Percentiles rank a stretch among this genome's conserved stretches.
These are phyloP conservation scores for Drosophila crucigera DNA, from an alignment of 2,888 invertebrate genomes.

Conservation along the genomic window DNA sequence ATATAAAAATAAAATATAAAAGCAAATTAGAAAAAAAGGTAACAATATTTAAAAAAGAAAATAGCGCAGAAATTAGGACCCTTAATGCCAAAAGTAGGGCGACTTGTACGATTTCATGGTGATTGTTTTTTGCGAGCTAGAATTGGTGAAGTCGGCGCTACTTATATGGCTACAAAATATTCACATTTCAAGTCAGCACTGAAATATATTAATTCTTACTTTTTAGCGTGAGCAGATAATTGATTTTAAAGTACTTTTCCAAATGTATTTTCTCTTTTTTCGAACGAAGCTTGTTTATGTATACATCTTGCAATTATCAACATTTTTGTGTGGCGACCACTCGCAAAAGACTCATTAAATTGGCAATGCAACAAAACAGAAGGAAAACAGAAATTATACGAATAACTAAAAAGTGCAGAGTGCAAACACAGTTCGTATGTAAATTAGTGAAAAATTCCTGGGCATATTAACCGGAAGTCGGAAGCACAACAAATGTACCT, in stretches of 20 bases:
- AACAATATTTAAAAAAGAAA: no score
- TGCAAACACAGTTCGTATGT: slow-evolving; percentile 40
- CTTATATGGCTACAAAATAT: accelerated
- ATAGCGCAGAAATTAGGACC: no score
- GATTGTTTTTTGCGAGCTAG: no score
- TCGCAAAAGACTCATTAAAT: neutral
- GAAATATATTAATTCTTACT: neutral
- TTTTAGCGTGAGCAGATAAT: neutral
- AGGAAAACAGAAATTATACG: neutral
- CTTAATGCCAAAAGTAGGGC: neutral
- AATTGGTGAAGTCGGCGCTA: neutral
- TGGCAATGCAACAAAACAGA: slow-evolving; percentile 8
- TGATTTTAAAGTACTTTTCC: neutral
- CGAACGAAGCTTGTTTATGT: neutral
- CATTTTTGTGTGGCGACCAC: slow-evolving; percentile 2
- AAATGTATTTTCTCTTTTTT: neutral
- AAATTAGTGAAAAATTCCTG: slow-evolving; percentile 55
- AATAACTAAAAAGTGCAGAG: slow-evolving; percentile 14
- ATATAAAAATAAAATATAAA: no score
- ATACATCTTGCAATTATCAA: neutral
- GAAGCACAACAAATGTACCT: slow-evolving; percentile 71
- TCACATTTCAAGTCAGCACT: neutral
- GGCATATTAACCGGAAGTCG: slow-evolving; percentile 68
- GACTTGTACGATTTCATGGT: no score
- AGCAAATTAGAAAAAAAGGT: neutral